Evolutionary conservation across 2,113 vertebrate species (phyloP).

Genomic region (Progne subis): DNA sequence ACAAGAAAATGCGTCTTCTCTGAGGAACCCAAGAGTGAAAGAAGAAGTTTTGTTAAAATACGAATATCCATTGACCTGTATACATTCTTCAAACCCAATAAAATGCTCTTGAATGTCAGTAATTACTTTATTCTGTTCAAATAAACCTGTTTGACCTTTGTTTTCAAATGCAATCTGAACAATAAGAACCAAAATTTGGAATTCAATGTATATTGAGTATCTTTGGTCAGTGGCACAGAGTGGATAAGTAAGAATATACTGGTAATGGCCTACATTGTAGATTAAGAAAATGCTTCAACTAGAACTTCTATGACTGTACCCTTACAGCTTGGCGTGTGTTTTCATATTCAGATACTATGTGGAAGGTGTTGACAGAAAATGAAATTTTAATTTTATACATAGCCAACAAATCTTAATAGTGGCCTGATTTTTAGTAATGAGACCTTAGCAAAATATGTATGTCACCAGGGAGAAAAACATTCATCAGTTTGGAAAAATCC

Average conservation of each 20-base stretch:
- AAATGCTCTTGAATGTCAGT: neutral
- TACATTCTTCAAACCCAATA: neutral
- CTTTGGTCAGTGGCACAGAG: neutral
- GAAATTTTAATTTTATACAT: slow-evolving; percentile 66
- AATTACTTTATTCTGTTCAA: neutral
- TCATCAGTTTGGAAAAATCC: slow-evolving; percentile 67
- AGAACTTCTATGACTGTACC: neutral
- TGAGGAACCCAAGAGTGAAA: neutral
- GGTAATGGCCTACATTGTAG: neutral
- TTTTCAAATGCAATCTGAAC: neutral
- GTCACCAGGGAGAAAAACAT: slow-evolving; percentile 53
- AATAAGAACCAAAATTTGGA: neutral
- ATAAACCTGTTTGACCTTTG: neutral
- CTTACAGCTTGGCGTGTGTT: slow-evolving; percentile 54
- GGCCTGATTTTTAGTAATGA: slow-evolving; percentile 68
- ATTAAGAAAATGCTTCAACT: slow-evolving; percentile 17
- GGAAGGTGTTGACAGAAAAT: slow-evolving; percentile 70
- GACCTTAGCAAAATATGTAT: slow-evolving; percentile 63
- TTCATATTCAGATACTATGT: slow-evolving; percentile 56
- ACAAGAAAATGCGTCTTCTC: neutral
- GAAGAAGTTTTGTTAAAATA: neutral
- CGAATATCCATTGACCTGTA: neutral
- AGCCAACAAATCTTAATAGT: slow-evolving; percentile 68
- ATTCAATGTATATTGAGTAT: neutral
- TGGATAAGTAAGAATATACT: neutral